Evolutionary conservation across 2,797 vertebrate genomes (phyloP), one percentile per base, ranked within the genome.

Genomic region (Distichodus sexfasciatus): DNA sequence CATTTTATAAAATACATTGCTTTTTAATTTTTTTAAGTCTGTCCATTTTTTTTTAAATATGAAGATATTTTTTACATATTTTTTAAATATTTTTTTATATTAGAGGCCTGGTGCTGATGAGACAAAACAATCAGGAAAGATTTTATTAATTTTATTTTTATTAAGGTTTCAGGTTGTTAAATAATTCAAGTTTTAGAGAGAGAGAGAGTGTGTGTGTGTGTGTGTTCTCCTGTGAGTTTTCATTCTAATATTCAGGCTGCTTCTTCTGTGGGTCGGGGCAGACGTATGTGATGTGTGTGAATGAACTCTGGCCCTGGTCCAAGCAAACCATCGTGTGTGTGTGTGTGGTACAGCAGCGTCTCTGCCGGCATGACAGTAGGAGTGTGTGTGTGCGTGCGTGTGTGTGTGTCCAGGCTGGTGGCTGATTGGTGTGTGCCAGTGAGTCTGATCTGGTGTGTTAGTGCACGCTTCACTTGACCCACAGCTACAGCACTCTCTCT

Each of bases 391-490:
- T 31, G 70, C 57, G 69, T 71, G 31, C 15, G 4, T 6, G 31
- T n/a, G 60, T 79, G 71, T 69, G 76, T 48, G 83, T 76, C 74
- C 72, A 84, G 74, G 81, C 85, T 88, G 86, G 86, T 89, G 82
- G 86, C 87, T 87, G 87, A 89, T 87, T 87, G 89, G 87, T 82
- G 79, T 78, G 69, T 83, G 79, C 75, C 71, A 75, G 38, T 69
- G 81, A 84, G 85, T 87, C 85, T 86, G 85, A 74, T 88, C 74
- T 83, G 86, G 84, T 85, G 84, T 84, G 74, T 89, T 84, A 85
- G 77, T 4, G 61, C 65, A 85, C 72, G 74, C 85, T 82, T 86
- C 79, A 84, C 82, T 85, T 87, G 85, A 84, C 83, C 84, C 79
- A 78, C 76, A 89, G 87, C 86, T 79, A 86, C 80, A 86, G 83